phyloP scores from a whole-genome alignment of 2,113 vertebrate species.

The Gulo gulo region DNA sequence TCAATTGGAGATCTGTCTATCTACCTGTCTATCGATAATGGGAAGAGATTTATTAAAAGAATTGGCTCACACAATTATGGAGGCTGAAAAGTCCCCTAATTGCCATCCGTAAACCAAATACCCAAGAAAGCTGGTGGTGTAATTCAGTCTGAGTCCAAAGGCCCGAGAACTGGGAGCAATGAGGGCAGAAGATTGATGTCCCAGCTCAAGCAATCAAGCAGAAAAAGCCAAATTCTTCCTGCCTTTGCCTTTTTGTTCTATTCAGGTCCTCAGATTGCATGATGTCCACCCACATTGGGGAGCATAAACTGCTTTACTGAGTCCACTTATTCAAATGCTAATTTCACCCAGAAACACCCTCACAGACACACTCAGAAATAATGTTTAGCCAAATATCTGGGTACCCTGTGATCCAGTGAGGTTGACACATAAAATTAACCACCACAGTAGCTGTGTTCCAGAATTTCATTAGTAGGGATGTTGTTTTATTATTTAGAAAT shows the following conservation, averaged over 20 bases:
- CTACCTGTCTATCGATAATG: too few species aligned
- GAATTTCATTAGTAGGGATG: neutral
- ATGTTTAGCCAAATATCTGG: neutral
- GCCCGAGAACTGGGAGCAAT: neutral
- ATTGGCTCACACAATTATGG: neutral
- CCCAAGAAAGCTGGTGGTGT: neutral
- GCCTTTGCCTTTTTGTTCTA: neutral
- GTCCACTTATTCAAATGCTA: neutral
- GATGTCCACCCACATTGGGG: neutral
- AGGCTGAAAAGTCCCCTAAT: neutral
- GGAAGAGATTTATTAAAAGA: neutral
- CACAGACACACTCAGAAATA: neutral
- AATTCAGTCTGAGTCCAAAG: neutral
- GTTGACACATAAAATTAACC: neutral
- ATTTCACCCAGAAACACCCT: neutral
- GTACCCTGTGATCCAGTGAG: neutral
- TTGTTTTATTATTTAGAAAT: slow-evolving; percentile 26
- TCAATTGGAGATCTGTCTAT: neutral
- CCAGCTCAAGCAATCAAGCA: neutral
- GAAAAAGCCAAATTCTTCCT: neutral
- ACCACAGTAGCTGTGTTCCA: neutral
- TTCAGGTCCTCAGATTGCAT: neutral
- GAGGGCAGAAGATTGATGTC: neutral
- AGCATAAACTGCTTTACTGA: neutral
- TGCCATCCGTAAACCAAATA: neutral